These are phyloP conservation scores for Sesamia inferens DNA, from an alignment of 2,888 invertebrate species.

Conservation along the genomic window DNA sequence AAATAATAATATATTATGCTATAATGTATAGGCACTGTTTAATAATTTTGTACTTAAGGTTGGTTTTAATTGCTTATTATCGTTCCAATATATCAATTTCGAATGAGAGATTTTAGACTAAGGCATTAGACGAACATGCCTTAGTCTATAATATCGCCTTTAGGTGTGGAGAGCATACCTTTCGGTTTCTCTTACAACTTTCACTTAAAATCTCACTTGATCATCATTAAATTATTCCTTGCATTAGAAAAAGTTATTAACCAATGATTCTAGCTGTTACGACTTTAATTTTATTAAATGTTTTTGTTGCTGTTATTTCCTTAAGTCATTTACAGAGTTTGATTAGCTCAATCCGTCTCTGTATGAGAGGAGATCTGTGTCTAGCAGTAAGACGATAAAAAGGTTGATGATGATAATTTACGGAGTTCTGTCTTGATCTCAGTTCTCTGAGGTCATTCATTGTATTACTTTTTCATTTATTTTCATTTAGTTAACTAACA, in stretches of 20 bases:
- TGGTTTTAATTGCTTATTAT: background rate
- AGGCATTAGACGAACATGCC: too few relatives aligned
- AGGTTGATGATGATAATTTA: background rate
- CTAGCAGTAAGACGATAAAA: too few relatives aligned
- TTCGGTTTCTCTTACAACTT: constrained; percentile 36
- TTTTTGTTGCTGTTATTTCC: background rate
- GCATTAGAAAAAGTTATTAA: constrained; percentile 26
- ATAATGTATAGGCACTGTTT: background rate
- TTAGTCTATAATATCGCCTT: background rate
- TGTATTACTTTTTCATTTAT: background rate
- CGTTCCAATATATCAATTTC: background rate
- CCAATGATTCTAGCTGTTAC: constrained; percentile 6
- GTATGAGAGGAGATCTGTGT: too few relatives aligned
- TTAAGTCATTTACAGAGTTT: background rate
- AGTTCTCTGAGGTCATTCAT: background rate
- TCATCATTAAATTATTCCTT: constrained; percentile 38
- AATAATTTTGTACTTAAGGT: background rate
- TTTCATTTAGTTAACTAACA: background rate
- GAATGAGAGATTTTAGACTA: background rate
- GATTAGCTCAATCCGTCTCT: too few relatives aligned
- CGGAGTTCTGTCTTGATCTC: background rate
- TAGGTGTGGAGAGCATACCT: background rate
- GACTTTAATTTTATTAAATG: constrained; percentile 1
- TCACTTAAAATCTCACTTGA: constrained; percentile 37
- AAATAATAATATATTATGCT: background rate